Percentiles rank a stretch among this genome's conserved stretches.
These are phyloP conservation scores for Barypeithes pellucidus DNA, from an alignment of 2,888 invertebrate genomes.

Conservation along the genomic window DNA sequence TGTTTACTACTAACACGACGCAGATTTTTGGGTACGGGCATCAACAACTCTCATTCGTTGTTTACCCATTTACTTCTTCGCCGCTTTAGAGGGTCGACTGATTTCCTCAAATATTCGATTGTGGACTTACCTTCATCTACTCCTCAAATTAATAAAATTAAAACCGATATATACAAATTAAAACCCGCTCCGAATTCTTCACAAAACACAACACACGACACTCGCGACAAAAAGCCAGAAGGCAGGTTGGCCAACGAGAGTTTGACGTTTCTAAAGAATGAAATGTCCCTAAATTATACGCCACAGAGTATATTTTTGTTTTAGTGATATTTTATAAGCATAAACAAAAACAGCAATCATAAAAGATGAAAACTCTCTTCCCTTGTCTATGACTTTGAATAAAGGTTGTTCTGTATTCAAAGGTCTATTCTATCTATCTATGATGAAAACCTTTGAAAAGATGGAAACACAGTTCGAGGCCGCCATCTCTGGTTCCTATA, in stretches of 20 bases:
- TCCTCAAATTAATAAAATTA: constrained; percentile 65
- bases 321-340: too few species aligned
- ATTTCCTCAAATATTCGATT: constrained; percentile 12
- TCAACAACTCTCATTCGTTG: constrained; percentile 52
- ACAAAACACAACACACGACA: constrained; percentile 66
- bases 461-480: too few species aligned
- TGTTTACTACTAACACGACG: constrained; percentile 62
- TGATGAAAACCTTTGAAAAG: too few species aligned
- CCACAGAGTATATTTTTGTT: background rate
- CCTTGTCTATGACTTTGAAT: too few species aligned
- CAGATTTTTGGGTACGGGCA: constrained; percentile 58
- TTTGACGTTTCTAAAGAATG: constrained; percentile 45
- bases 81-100: constrained; percentile 12
- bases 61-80: constrained; percentile 19
- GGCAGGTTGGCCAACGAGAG: constrained; percentile 56
- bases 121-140: constrained; percentile 68
- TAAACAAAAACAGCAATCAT: too few species aligned
- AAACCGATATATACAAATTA: constrained; percentile 66
- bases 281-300: background rate
- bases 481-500: too few species aligned
- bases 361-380: too few species aligned
- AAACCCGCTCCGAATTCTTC: constrained; percentile 59
- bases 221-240: constrained; percentile 65
- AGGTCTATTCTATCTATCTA: too few species aligned
- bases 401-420: too few species aligned